A percentile compares a stretch with the other conserved stretches of the same genome.
Conservation (phyloP, 2,113 vertebrate species). For the Parotia lawesii region DNA sequence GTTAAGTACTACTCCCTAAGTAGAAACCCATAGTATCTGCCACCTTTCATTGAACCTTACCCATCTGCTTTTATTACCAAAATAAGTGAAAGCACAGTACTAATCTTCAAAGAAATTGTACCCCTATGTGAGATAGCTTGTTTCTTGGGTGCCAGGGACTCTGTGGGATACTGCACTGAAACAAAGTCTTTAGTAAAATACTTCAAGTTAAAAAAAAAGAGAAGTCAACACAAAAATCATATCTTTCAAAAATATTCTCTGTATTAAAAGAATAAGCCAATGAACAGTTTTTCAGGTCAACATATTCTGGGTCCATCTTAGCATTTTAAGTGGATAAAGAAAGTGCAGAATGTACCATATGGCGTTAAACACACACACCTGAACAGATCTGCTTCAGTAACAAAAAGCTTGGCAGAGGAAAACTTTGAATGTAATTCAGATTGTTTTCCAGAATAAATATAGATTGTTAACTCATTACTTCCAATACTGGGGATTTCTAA, state of each 20-base stretch:
- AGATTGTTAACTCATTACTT: not conserved
- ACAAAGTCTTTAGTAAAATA: not conserved
- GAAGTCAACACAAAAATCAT: not conserved
- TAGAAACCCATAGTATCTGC: not conserved
- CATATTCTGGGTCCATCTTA: not conserved
- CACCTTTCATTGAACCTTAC: not conserved
- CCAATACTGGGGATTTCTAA: not conserved
- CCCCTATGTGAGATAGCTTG: not conserved
- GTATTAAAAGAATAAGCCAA: not conserved
- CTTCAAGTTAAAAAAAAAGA: not conserved
- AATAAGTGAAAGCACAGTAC: not conserved
- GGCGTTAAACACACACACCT: not conserved
- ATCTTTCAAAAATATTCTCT: not conserved
- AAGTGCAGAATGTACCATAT: not conserved
- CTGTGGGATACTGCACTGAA: not conserved
- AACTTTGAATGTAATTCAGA: not conserved
- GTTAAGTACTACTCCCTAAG: not conserved
- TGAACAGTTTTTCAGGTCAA: not conserved
- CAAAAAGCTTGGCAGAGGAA: not conserved
- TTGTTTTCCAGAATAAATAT: not conserved
- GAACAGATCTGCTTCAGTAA: not conserved
- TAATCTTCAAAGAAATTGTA: not conserved
- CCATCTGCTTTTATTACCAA: slow-evolving; percentile 1
- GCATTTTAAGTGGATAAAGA: not conserved
- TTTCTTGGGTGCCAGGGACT: not conserved